These are phyloP conservation scores for Porites australiensis DNA, from an alignment of 64 coral and sea anemone genomes.

Conservation along the genomic window DNA sequence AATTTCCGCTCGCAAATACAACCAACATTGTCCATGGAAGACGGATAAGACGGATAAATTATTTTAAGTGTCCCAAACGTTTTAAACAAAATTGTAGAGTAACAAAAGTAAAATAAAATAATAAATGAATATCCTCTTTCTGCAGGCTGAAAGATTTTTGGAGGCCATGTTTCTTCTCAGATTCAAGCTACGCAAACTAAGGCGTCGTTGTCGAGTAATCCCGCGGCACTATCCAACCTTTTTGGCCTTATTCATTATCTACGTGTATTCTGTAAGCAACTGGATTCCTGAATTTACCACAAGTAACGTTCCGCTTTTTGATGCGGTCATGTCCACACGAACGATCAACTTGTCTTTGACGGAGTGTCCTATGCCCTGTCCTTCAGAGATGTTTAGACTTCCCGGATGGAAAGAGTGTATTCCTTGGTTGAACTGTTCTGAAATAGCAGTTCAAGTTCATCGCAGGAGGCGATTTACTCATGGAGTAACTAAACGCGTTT, in stretches of 20 bases:
- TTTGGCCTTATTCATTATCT: not conserved
- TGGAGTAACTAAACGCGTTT: slow-evolving; percentile 21
- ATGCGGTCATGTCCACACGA: not conserved
- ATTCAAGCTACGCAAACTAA: not conserved
- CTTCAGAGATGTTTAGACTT: not conserved
- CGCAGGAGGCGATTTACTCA: not conserved
- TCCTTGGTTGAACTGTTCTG: not conserved
- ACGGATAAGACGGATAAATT: not conserved
- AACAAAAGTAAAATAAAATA: not conserved
- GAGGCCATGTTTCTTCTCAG: not conserved
- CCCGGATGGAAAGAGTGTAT: not conserved
- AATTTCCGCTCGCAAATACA: too few species aligned
- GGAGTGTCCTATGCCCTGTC: not conserved
- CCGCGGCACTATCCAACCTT: not conserved
- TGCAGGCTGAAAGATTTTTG: not conserved
- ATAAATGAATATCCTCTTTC: not conserved
- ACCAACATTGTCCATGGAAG: not conserved
- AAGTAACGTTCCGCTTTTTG: not conserved
- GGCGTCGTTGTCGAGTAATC: not conserved
- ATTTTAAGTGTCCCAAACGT: too few species aligned
- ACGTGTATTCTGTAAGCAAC: not conserved
- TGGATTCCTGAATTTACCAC: not conserved
- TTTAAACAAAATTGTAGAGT: too few species aligned
- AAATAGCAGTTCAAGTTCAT: not conserved
- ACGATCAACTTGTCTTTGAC: too few species aligned